Evolutionary conservation across 2,888 invertebrate genomes (phyloP).

Genomic region (Dolichopus griseipennis): DNA sequence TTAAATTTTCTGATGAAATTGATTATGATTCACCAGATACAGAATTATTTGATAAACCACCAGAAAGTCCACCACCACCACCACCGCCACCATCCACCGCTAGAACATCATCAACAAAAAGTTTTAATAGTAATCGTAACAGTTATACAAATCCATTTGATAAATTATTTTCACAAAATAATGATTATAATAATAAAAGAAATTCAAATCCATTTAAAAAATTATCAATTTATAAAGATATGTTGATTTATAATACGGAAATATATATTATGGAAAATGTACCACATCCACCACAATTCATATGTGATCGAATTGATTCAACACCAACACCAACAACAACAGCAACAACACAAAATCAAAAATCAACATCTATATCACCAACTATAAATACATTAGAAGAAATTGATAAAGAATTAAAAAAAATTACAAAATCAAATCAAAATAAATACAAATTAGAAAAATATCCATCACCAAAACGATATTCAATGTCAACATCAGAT

Average conservation of each 20-base stretch:
- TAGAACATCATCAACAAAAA: background rate
- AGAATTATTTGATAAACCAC: slow-evolving; percentile 31
- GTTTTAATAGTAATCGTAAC: slow-evolving; percentile 13
- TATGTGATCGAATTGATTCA: slow-evolving; percentile 44
- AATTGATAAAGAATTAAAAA: slow-evolving; percentile 5
- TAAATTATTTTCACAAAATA: background rate
- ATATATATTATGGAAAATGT: slow-evolving; percentile 47
- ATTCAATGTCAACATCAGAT: no score
- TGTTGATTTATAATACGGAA: slow-evolving; percentile 50
- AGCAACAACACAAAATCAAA: background rate
- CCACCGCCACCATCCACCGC: slow-evolving; percentile 35
- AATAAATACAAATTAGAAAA: slow-evolving; percentile 7
- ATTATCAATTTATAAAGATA: slow-evolving; percentile 38
- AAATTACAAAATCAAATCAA: slow-evolving; percentile 11
- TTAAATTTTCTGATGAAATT: slow-evolving; percentile 20
- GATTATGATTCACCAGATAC: slow-evolving; percentile 18
- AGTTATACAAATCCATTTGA: background rate
- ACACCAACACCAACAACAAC: slow-evolving; percentile 25
- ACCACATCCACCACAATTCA: slow-evolving; percentile 45
- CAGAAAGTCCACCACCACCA: slow-evolving; percentile 48
- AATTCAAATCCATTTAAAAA: slow-evolving; percentile 24
- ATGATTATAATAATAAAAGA: background rate
- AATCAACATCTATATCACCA: background rate
- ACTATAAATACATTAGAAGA: background rate
- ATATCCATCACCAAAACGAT: slow-evolving; percentile 9